Evolutionary conservation across 2,888 invertebrate species (phyloP), one percentile per base, ranked within the genome.

Genomic region (Pristionchus arcanus): DNA sequence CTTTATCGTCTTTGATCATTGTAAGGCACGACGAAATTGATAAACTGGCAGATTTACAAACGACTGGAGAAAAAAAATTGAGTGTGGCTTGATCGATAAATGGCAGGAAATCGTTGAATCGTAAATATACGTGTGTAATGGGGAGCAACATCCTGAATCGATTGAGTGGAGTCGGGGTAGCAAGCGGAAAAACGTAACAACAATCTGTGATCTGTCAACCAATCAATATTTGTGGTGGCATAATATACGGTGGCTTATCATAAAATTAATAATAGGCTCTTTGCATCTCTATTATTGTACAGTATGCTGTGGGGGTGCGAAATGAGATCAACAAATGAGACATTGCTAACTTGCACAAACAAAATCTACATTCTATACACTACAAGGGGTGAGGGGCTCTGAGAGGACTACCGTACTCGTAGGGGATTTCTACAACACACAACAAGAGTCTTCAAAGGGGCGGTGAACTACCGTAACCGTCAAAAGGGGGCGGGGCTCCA

Each of bases 61-160:
- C 49, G 81, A 49, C 81, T 49, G 42, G 28, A 49, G 34, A 21
- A 34, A 28, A n/a, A 77, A 77, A 42, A 28, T 28, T 28, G 7
- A 81, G n/a, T 49, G 42, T 81, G 81, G 81, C 81, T 53, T 81
- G 49, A 81, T n/a, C 81, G 28, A 53, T 49, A 68, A 34, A 81
- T 81, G 81, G 81, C 81, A 81, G 81, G 81, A 49, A 81, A 53
- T 81, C 49, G n/a, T 81, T n/a, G 81, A 81, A 28, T 49, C 42
- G 81, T 81, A 53, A 28, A n/a, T 49, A 49, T 49, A 53, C 53
- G 71, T 71, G 71, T 49, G 31, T 34, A 19, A 31, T 28, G 68
- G n/a, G 42, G 13, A 28, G 15, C 21, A 71, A 34, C n/a, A 81
- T 74, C 74, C 81, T 81, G 81, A 81, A 25, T 81, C 53, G 53